Evolutionary conservation across 2,113 vertebrate species (phyloP), one percentile per base, ranked within the genome.

Genomic region (Sceloporus tristichus): DNA sequence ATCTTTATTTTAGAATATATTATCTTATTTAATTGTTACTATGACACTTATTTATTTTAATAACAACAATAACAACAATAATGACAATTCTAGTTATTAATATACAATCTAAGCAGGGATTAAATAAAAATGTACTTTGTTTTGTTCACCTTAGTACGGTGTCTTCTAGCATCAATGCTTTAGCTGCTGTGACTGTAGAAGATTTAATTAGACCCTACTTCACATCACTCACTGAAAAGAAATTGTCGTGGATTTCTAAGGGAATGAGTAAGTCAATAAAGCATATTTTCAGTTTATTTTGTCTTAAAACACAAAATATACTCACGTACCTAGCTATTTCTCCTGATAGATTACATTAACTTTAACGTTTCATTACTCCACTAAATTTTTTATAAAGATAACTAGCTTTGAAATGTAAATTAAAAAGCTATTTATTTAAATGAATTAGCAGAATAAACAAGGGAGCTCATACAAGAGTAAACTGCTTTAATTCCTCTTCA

Each of bases 131-230:
- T n/a, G 56, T 89, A 65, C 2, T 88, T 65, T 88, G 89, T 92
- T 76, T 91, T 91, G 54, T 80, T 38, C 91, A 91, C 59, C 93
- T 5, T 89, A 99, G 98, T 95, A 98, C 98, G 0, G 98, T 98
- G 89, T 99, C 98, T 65, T 98, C 98, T 91, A 98, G 98, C 92
- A 98, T 99, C 91, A 99, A 98, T 54, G 98, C 98, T 83, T 94
- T 99, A 54, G 98, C 98, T 84, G 98, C 98, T 0, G 98, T 99
- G 84, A 98, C 98, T 1, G 92, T 98, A 9, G 98, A 98, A 91
- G 98, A 98, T 90, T 97, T 98, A 81, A 90, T 99, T 68, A 95
- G 91, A 82, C 98, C 98, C 0, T 0, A 95, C 70, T 96, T 92
- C 88, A 96, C 79, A 93, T 95, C 95, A 18, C 93, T 98, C 83